Base-by-base conservation (phyloP, 2,113 vertebrate species). In the Sinocyclocheilus grahami region DNA sequence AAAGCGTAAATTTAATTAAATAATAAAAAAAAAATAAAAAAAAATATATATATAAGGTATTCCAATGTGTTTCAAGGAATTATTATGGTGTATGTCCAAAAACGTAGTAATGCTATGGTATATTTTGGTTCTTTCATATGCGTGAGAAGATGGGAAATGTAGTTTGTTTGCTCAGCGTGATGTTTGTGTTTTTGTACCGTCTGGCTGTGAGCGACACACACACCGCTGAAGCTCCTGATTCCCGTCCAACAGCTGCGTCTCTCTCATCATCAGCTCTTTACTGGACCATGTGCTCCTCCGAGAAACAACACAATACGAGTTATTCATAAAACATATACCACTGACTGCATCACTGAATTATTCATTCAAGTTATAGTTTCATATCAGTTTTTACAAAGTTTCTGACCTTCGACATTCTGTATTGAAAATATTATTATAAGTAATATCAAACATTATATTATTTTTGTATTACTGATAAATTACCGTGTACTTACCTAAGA, bases 171-270 rank as follows among this genome's bases (percentile, higher is more conserved):
- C 33, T 72, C 16, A 20, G 33, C 37, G 69, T 72, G 69, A 11
- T 71, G 46, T 76, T 16, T 55, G 42, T 76, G 74, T 79, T n/a
- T 79, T n/a, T 51, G 77, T 60, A 62, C 20, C 78, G 62, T 79
- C 78, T 79, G 78, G 55, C 55, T 42, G 10, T 24, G 78, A 60
- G 55, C 12, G 6, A 62, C 33, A 62, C 78, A 79, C 78, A 79
- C 33, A 79, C 22, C 1, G n/a, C 78, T 42, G 55, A n/a, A 39
- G 22, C 22, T 9, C 18, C n/a, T 37, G 22, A 33, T 14, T 62
- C 55, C 13, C 55, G 12, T n/a, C 33, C 27, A 22, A 79, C 78
- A 79, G 30, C 78, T 79, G 78, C 12, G 78, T 62, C 78, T 60
- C 77, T 39, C 30, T 20, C n/a, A 27, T 20, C 75, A 78, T 12